Conservation (phyloP, 2,888 invertebrate species). For the Cordilura impudica region DNA sequence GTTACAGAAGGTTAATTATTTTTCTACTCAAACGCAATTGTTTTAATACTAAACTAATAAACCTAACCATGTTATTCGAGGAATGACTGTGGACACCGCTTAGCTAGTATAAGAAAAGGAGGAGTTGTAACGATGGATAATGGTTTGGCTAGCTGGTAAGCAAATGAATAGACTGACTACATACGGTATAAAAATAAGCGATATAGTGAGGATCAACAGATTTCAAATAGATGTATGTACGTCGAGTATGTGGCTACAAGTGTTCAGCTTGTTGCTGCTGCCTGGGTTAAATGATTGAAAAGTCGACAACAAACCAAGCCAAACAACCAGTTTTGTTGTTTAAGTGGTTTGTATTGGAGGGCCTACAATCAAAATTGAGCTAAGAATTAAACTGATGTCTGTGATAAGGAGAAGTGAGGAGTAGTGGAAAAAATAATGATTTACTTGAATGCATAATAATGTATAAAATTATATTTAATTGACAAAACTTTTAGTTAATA, state of each 20-base stretch:
- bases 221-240: slow-evolving; percentile 14
- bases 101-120: slow-evolving; percentile 17
- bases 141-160: slow-evolving; percentile 37
- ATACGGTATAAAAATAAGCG: too few relatives aligned
- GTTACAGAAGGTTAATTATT: neutral
- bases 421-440: too few relatives aligned
- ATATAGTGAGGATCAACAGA: neutral
- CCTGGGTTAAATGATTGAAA: slow-evolving; percentile 21
- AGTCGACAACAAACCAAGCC: neutral
- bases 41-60: neutral
- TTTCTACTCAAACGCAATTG: too few relatives aligned
- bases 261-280: slow-evolving; percentile 11
- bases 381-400: neutral
- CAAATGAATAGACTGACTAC: slow-evolving; percentile 48
- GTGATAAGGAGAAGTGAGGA: neutral
- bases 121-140: slow-evolving; percentile 55
- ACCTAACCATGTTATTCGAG: neutral
- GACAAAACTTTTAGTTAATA: too few relatives aligned
- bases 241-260: neutral
- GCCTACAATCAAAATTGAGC: slow-evolving; percentile 19
- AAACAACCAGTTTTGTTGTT: slow-evolving; percentile 41
- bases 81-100: neutral
- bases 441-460: too few relatives aligned
- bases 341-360: slow-evolving; percentile 22
- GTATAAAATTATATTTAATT: too few relatives aligned